phyloP scores from a whole-genome alignment of 2,113 vertebrate species.

The Progne subis region DNA sequence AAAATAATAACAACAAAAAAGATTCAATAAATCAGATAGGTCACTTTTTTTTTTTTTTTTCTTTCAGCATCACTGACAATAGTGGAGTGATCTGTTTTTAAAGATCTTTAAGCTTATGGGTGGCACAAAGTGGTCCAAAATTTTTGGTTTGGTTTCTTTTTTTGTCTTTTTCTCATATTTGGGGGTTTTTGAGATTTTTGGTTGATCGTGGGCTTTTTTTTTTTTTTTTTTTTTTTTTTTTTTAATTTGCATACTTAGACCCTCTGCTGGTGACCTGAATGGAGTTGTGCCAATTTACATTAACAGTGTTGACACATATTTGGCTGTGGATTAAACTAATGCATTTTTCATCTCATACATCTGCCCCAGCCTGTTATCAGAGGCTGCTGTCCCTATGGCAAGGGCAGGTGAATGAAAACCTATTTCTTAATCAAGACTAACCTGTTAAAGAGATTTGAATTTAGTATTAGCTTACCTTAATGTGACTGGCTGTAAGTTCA shows the following conservation, averaged over 20 bases:
- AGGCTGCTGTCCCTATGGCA: not conserved
- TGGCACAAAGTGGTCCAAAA: not conserved
- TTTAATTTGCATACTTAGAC: not conserved
- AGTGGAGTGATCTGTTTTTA: not conserved
- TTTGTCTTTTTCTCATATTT: not conserved
- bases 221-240: not conserved
- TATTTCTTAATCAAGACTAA: not conserved
- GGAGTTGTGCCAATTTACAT: not conserved
- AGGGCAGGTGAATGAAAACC: not conserved
- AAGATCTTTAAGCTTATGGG: not conserved
- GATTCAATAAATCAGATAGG: not conserved
- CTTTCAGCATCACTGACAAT: not conserved
- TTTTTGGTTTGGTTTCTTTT: not conserved
- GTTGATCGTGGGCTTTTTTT: accelerated
- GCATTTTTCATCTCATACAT: not conserved
- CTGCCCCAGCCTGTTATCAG: not conserved
- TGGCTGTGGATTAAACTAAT: not conserved
- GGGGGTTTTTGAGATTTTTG: not conserved
- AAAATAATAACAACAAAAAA: constrained; percentile 41
- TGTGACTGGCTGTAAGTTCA: not conserved
- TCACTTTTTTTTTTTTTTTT: not conserved
- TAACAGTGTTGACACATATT: not conserved
- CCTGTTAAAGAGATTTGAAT: not conserved
- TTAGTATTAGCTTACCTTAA: not conserved
- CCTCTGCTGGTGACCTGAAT: not conserved